Evolutionary conservation across 2,797 vertebrate species (phyloP).

Genomic region (Gymnopithys bicolor): DNA sequence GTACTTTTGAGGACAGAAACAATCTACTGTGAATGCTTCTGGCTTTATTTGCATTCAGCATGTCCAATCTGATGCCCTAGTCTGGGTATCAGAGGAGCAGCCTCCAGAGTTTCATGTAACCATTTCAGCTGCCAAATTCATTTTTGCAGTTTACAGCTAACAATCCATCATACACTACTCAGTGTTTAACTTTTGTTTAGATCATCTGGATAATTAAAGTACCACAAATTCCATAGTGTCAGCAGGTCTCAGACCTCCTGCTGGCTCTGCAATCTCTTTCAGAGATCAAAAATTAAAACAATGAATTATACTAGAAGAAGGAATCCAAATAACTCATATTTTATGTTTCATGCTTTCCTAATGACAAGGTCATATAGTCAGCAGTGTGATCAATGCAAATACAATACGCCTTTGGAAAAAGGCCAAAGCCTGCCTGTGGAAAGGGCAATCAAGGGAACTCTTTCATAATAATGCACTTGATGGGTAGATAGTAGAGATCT

Average conservation of each 20-base stretch:
- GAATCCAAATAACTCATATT: slow-evolving; percentile 38
- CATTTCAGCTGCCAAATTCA: slow-evolving; percentile 11
- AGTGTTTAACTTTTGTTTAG: slow-evolving; percentile 54
- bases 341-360: slow-evolving; percentile 41
- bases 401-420: slow-evolving; percentile 43
- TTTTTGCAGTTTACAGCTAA: slow-evolving; percentile 51
- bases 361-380: slow-evolving; percentile 53
- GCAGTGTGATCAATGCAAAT: slow-evolving; percentile 48
- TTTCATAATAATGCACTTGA: not conserved
- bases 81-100: not conserved
- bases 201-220: slow-evolving; percentile 62
- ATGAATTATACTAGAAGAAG: slow-evolving; percentile 23
- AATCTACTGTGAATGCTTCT: not conserved
- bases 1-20: not conserved
- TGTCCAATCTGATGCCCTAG: not conserved
- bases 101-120: not conserved
- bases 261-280: slow-evolving; percentile 37
- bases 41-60: not conserved
- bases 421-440: slow-evolving; percentile 26
- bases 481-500: not conserved
- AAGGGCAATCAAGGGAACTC: slow-evolving; percentile 47
- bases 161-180: slow-evolving; percentile 11
- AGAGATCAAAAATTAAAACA: slow-evolving; percentile 48
- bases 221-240: slow-evolving; percentile 36
- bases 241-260: slow-evolving; percentile 52